Percentiles rank a stretch among this genome's conserved stretches.
phyloP scores from a whole-genome alignment of 2,888 invertebrate genomes.

The Mactromeris polynyma region DNA sequence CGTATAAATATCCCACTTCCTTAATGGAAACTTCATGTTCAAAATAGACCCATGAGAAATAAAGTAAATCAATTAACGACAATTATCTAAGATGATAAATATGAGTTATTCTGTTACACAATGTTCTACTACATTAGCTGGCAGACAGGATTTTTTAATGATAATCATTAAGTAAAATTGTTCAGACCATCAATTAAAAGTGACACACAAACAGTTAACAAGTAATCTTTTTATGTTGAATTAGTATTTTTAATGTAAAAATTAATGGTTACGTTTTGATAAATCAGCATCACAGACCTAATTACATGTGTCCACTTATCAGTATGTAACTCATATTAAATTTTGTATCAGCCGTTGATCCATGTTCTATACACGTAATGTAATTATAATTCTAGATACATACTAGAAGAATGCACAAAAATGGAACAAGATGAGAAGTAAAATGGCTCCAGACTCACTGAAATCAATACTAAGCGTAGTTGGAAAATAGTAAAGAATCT shows the following conservation, averaged over 20 bases:
- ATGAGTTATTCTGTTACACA: background rate
- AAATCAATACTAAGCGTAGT: background rate
- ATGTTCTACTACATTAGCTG: background rate
- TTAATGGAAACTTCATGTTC: background rate
- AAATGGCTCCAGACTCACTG: background rate
- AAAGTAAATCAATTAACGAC: conserved; percentile 2
- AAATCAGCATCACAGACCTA: background rate
- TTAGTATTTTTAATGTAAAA: background rate
- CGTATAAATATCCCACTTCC: background rate
- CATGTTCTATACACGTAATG: background rate
- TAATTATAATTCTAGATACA: background rate
- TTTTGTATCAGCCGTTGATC: background rate
- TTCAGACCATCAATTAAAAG: background rate
- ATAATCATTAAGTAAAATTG: background rate
- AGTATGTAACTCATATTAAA: background rate
- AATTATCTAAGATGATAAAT: conserved; percentile 14
- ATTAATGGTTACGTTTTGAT: background rate
- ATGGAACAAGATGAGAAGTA: background rate
- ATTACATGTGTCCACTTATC: background rate
- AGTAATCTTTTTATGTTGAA: background rate
- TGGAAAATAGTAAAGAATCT: too few species aligned
- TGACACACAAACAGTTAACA: conserved; percentile 8
- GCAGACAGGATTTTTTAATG: background rate
- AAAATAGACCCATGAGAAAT: conserved; percentile 8
- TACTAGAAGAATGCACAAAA: background rate